Evolutionary conservation across 2,888 invertebrate species (phyloP).

Genomic region (Diarsia mendica): DNA sequence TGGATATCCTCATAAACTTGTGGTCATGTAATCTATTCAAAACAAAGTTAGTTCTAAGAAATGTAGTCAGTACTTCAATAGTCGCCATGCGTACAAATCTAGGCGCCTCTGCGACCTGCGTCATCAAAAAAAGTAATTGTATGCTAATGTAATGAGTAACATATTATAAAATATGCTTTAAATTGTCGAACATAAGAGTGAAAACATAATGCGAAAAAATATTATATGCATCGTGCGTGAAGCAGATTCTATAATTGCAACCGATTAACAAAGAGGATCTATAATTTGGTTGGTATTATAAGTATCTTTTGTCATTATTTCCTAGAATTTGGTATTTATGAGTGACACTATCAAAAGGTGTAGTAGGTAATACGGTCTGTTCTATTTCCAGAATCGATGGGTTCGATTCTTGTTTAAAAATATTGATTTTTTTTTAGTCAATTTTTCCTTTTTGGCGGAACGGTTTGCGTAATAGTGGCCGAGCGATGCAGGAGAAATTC

Average conservation of each 20-base stretch:
- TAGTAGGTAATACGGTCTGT: neutral
- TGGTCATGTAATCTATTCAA: slow-evolving; percentile 15
- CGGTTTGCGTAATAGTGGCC: no score
- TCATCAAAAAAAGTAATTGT: slow-evolving; percentile 56
- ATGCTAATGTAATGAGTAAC: slow-evolving; percentile 42
- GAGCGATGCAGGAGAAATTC: no score
- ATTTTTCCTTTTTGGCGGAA: no score
- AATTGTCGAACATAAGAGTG: neutral
- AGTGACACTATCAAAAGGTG: neutral
- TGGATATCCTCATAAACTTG: slow-evolving; percentile 33
- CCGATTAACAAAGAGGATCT: neutral
- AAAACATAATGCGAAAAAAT: neutral
- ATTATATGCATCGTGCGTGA: neutral
- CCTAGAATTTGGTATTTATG: neutral
- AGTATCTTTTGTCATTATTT: neutral
- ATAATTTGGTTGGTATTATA: neutral
- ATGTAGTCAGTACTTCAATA: slow-evolving; percentile 4
- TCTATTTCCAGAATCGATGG: neutral
- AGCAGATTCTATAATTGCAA: neutral
- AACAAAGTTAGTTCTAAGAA: slow-evolving; percentile 49
- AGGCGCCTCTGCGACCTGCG: slow-evolving; percentile 59
- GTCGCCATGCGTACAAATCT: slow-evolving; percentile 44
- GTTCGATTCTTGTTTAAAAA: neutral
- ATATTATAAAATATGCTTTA: neutral
- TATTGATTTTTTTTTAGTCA: neutral